A percentile compares a stretch with the other conserved stretches of the same genome.
These are phyloP conservation scores for Gobius niger DNA, from an alignment of 2,113 vertebrate genomes.

Conservation along the genomic window DNA sequence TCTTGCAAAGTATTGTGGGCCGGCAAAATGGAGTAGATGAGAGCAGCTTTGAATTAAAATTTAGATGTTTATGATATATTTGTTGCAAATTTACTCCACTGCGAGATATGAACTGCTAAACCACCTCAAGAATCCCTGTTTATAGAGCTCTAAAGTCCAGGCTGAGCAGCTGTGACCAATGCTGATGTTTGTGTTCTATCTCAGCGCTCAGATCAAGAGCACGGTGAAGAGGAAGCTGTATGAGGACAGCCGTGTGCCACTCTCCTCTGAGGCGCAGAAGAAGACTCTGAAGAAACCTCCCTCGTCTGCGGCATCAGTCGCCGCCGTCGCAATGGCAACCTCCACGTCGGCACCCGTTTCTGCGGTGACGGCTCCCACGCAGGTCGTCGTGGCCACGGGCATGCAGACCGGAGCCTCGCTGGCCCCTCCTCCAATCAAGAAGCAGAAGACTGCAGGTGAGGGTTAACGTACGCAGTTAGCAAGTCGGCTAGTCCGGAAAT, in stretches of 20 bases:
- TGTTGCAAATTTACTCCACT: too few species aligned
- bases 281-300: conserved; percentile 81
- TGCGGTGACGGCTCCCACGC: neutral
- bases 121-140: too few species aligned
- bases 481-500: too few species aligned
- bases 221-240: conserved; percentile 90
- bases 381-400: conserved; percentile 44
- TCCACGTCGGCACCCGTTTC: neutral
- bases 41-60: too few species aligned
- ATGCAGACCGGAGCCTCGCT: conserved; percentile 68
- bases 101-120: too few species aligned
- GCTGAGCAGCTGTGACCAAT: too few species aligned
- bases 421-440: conserved; percentile 79
- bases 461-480: too few species aligned
- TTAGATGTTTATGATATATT: too few species aligned
- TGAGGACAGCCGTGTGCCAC: conserved; percentile 88
- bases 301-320: neutral
- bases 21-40: too few species aligned
- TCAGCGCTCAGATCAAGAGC: conserved; percentile 89
- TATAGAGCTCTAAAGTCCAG: too few species aligned
- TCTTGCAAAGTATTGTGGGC: too few species aligned
- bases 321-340: conserved; percentile 31
- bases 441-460: conserved; percentile 84
- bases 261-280: conserved; percentile 84
- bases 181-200: too few species aligned